Base-by-base conservation (phyloP, 1,140 invertebrate species). In the Orussus abietinus region DNA sequence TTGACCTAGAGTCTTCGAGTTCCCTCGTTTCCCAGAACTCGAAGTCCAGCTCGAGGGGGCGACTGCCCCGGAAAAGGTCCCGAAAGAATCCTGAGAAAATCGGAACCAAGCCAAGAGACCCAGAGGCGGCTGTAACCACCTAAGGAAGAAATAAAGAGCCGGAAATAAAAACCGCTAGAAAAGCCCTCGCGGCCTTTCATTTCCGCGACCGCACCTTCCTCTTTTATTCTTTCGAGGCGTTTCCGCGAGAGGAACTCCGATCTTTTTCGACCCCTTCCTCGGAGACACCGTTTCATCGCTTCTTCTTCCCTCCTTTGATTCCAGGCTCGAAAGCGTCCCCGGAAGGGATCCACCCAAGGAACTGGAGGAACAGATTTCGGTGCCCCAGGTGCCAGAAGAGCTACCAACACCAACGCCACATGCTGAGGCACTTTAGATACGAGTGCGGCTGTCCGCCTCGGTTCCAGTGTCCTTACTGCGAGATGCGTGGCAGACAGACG, bases 381-480 rank as follows among this genome's bases (percentile, higher is more conserved):
- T 74, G 70, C 26, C 51, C 53, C 5, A 57, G 55, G 18, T 75
- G 72, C 34, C 52, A 59, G 22, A 52, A 60, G 21, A 53, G 47
- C 14, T 74, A 74, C 48, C 58, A 48, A 2, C 55, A 62, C 7
- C 51, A 52, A 35, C 53, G 59, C 11, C 59, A 64, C 20, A 51
- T 80, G 38, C 69, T 74, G 42, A 62, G 76, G 42, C 79, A 84
- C 53, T 77, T 73, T 45, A 79, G 76, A 53, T 81, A 78, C 55
- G 80, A 83, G 57, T 84, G 82, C 58, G 78, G 78, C n/a, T 77
- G 79, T 33, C 75, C 76, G 37, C 81, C 82, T 2, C 75, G 77
- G 47, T 84, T 83, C 69, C 71, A 76, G 51, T 81, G 82, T 55
- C 70, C 76, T 21, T 62, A 68, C 29, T 79, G 77, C 46, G 44